phyloP scores from a whole-genome alignment of 2,113 vertebrate genomes.

The Marcusenius ussheri region DNA sequence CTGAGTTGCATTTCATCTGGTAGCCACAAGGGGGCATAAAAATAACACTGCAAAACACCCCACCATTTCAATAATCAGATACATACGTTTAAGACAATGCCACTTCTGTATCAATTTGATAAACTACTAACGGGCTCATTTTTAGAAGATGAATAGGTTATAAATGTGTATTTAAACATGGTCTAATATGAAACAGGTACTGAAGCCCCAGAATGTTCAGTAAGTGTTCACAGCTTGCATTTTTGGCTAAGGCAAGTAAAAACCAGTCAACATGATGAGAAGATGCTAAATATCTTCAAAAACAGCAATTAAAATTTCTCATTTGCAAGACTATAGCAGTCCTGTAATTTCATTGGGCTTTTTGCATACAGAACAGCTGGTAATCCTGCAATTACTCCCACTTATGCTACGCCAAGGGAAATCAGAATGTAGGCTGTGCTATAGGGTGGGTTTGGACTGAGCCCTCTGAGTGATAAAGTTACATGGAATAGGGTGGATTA shows the following conservation, averaged over 20 bases:
- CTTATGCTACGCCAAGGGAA: neutral
- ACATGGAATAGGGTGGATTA: neutral
- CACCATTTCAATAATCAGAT: neutral
- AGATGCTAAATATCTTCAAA: neutral
- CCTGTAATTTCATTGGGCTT: neutral
- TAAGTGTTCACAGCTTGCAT: neutral
- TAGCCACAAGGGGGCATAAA: neutral
- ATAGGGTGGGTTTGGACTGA: neutral
- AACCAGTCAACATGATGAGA: neutral
- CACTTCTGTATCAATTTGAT: neutral
- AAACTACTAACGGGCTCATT: neutral
- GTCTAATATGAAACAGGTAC: neutral
- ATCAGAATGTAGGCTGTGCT: neutral
- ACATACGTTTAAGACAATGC: neutral
- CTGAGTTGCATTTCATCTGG: neutral
- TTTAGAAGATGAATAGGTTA: neutral
- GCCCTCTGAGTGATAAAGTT: neutral
- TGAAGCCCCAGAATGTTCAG: neutral
- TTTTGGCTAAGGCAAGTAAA: neutral
- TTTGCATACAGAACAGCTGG: neutral
- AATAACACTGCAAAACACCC: neutral
- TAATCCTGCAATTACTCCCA: neutral
- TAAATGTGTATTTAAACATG: neutral
- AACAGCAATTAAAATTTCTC: neutral
- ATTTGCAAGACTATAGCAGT: neutral